phyloP scores from a whole-genome alignment of 1,140 invertebrate genomes.

The Argopecten irradians region DNA sequence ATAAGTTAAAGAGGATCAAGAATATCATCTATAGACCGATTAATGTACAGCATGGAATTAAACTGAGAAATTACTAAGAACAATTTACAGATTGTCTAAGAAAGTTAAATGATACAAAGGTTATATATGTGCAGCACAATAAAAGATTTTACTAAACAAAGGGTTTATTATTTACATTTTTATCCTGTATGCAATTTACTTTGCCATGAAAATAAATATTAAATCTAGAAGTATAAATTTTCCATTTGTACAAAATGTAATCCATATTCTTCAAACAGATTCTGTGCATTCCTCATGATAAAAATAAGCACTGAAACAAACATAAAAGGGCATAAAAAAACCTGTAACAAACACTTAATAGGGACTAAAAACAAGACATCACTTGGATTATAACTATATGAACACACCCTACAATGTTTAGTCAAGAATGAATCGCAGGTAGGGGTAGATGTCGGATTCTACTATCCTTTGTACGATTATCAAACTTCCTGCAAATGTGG shows the following conservation, averaged over 20 bases:
- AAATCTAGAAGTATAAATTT: not conserved
- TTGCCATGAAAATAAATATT: too few relatives aligned
- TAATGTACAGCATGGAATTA: too few relatives aligned
- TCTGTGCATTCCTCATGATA: not conserved
- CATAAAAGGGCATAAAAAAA: not conserved
- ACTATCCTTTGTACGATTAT: not conserved
- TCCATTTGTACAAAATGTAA: not conserved
- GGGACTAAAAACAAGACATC: not conserved
- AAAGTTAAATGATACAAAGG: too few relatives aligned
- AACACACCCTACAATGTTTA: not conserved
- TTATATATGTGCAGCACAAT: too few relatives aligned
- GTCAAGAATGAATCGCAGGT: too few relatives aligned
- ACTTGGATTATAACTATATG: not conserved
- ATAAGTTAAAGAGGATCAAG: too few relatives aligned
- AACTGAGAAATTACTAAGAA: too few relatives aligned
- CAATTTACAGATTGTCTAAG: too few relatives aligned
- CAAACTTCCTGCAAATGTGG: not conserved
- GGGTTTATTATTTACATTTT: too few relatives aligned
- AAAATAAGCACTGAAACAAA: not conserved
- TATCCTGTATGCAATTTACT: too few relatives aligned
- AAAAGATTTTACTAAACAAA: too few relatives aligned
- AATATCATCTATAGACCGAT: too few relatives aligned
- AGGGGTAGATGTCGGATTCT: not conserved
- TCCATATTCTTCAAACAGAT: not conserved
- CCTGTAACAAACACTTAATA: not conserved